Percentiles rank a stretch among this genome's conserved stretches.
Conservation (phyloP, 2,113 vertebrate genomes). For the Dipodomys ordii region DNA sequence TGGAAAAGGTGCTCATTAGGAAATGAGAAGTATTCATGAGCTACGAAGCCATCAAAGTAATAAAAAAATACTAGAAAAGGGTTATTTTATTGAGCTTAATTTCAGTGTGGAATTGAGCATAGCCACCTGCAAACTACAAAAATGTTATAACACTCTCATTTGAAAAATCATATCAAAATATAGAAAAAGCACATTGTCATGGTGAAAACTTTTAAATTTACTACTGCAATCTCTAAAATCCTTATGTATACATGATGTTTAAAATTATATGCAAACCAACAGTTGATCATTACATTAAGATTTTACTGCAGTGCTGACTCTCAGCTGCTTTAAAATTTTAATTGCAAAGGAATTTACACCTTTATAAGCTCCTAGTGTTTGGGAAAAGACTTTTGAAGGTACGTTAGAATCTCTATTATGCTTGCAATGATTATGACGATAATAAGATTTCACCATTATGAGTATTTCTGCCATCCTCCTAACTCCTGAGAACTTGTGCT, state of each 20-base stretch:
- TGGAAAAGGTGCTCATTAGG: not conserved
- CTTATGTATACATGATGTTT: conserved; percentile 49
- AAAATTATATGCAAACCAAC: conserved; percentile 34
- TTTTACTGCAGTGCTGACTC: conserved; percentile 18
- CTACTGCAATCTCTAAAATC: conserved; percentile 21
- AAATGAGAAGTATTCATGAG: conserved; percentile 46
- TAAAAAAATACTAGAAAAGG: not conserved
- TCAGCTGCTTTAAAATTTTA: conserved; percentile 46
- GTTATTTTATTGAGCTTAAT: conserved; percentile 37
- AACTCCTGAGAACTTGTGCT: not conserved
- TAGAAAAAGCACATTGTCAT: conserved; percentile 32
- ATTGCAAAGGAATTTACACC: conserved; percentile 33
- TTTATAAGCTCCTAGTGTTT: not conserved
- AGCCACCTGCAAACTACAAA: conserved; percentile 23
- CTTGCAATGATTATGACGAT: conserved; percentile 13
- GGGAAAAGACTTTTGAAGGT: not conserved
- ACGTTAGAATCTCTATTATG: not conserved
- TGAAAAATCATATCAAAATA: conserved; percentile 31
- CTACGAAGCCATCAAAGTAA: not conserved
- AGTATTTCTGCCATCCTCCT: not conserved
- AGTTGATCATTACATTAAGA: conserved; percentile 56
- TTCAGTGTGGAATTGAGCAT: not conserved
- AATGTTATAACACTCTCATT: not conserved
- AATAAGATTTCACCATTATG: not conserved
- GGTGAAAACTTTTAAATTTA: conserved; percentile 41